A percentile compares a stretch with the other conserved stretches of the same genome.
phyloP scores from a whole-genome alignment of 2,113 vertebrate genomes.

The Mandrillus leucophaeus region DNA sequence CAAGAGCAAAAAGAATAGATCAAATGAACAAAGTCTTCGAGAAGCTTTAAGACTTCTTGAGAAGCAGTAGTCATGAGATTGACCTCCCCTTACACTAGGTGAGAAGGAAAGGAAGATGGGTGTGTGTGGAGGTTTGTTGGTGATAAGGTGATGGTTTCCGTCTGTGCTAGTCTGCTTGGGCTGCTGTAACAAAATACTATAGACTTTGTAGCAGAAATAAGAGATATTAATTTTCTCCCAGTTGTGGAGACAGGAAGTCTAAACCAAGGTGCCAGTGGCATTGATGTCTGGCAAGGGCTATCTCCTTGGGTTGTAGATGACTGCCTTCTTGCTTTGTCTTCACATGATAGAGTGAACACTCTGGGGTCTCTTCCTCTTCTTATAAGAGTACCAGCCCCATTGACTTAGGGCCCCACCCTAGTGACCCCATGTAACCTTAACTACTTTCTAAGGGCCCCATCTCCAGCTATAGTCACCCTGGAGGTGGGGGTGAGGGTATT shows the following conservation, averaged over 20 bases:
- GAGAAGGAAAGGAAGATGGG: not conserved
- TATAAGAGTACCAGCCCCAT: not conserved
- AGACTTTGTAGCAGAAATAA: not conserved
- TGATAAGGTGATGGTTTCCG: not conserved
- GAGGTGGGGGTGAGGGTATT: no score
- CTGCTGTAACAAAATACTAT: not conserved
- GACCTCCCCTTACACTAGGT: not conserved
- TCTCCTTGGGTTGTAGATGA: not conserved
- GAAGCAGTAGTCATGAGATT: not conserved
- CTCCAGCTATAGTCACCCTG: not conserved
- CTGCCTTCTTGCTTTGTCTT: not conserved
- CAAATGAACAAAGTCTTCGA: not conserved
- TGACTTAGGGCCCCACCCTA: not conserved
- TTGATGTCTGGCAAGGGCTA: not conserved
- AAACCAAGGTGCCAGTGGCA: not conserved
- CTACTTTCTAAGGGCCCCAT: not conserved
- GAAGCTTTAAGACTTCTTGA: not conserved
- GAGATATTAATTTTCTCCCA: not conserved
- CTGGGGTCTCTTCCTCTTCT: not conserved
- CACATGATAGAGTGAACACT: not conserved
- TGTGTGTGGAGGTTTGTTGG: not conserved
- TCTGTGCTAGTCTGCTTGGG: not conserved
- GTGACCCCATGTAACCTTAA: not conserved
- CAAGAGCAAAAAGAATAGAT: not conserved
- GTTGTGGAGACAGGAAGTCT: not conserved